Percentiles rank a stretch among this genome's conserved stretches.
These are phyloP conservation scores for Brachypodius melanocephalos DNA, from an alignment of 2,113 vertebrate genomes.

Conservation along the genomic window DNA sequence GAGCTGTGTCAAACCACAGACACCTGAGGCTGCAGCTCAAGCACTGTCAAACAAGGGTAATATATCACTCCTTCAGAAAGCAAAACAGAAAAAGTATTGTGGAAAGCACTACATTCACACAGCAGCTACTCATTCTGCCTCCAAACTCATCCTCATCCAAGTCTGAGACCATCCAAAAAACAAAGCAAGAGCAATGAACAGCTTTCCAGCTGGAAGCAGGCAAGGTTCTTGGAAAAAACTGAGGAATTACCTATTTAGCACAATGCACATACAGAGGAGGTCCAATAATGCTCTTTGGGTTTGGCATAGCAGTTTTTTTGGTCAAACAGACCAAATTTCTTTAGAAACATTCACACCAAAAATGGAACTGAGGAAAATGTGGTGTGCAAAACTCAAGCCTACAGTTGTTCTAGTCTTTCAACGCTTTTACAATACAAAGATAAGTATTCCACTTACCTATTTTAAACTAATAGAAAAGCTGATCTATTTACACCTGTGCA, in stretches of 20 bases:
- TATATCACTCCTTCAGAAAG: not conserved
- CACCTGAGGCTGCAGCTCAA: not conserved
- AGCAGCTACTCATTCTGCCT: not conserved
- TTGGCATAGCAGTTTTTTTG: not conserved
- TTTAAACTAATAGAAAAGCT: not conserved
- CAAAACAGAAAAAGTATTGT: not conserved
- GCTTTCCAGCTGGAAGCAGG: not conserved
- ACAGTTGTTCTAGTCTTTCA: not conserved
- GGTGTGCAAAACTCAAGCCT: accelerated
- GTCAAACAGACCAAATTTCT: not conserved
- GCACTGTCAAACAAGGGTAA: not conserved
- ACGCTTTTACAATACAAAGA: not conserved
- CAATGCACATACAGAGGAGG: not conserved
- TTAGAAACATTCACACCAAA: not conserved
- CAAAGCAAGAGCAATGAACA: not conserved
- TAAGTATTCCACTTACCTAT: not conserved
- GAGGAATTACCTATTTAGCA: not conserved
- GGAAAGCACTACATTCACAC: not conserved
- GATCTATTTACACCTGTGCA: not conserved
- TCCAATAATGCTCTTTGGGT: accelerated
- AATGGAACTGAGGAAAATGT: not conserved
- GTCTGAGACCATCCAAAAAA: not conserved
- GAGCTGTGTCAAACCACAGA: accelerated
- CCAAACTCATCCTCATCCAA: not conserved
- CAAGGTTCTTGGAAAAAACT: not conserved